A percentile compares a stretch with the other conserved stretches of the same genome.
Evolutionary conservation across 1,140 invertebrate species (phyloP).

Genomic region (Bombus consobrinus): DNA sequence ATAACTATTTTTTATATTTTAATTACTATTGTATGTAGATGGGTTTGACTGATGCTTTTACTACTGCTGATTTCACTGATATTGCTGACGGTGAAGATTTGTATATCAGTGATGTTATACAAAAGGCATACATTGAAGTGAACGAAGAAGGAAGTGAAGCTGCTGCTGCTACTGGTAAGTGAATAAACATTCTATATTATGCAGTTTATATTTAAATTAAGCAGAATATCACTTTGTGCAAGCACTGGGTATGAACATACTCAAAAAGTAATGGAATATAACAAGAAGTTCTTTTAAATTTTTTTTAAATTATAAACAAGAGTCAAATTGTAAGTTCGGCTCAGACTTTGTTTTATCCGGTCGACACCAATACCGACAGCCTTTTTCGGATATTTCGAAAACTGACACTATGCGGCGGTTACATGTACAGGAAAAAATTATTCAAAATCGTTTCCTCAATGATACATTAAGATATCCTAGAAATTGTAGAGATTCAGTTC

Average conservation of each 20-base stretch:
- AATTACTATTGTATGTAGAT: conserved; percentile 64
- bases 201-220: neutral
- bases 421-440: no score
- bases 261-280: no score
- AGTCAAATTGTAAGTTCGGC: no score
- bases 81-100: conserved; percentile 80
- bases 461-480: no score
- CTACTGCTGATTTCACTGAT: conserved; percentile 83
- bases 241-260: accelerated
- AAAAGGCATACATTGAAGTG: conserved; percentile 87
- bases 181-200: conserved; percentile 7
- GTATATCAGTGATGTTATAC: conserved; percentile 84
- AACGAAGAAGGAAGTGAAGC: conserved; percentile 91
- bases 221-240: conserved; percentile 23
- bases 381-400: no score
- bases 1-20: neutral
- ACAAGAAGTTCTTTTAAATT: no score
- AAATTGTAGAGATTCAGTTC: no score
- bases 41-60: conserved; percentile 85
- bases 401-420: no score
- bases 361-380: no score
- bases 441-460: neutral
- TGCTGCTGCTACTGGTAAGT: conserved; percentile 88
- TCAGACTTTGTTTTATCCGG: no score
- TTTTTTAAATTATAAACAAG: no score